A percentile compares a stretch with the other conserved stretches of the same genome.
Conservation (phyloP, 1,140 invertebrate genomes). For the Leptestheria dahalacensis region DNA sequence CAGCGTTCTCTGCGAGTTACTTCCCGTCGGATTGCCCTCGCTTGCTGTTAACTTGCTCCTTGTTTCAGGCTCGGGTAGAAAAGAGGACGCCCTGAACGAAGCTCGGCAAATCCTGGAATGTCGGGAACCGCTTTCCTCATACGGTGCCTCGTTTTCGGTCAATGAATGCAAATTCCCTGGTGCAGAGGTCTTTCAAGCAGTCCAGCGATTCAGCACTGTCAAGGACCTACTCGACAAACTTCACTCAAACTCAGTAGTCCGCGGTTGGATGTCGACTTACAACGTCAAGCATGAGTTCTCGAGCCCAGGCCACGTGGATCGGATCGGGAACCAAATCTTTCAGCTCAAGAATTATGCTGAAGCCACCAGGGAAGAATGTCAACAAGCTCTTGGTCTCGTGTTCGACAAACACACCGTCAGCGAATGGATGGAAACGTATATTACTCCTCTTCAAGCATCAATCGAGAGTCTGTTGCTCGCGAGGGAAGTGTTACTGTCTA, state of each 20-base stretch:
- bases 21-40: constrained; percentile 44
- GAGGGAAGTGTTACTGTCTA: constrained; percentile 17
- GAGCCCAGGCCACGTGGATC: constrained; percentile 28
- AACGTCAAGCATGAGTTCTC: constrained; percentile 27
- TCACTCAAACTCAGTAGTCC: constrained; percentile 22
- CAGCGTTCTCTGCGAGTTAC: constrained; percentile 44
- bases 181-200: constrained; percentile 20
- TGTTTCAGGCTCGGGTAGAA: constrained; percentile 15
- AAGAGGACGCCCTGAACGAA: constrained; percentile 17
- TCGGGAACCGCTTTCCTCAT: too few species aligned
- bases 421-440: constrained; percentile 27
- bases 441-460: constrained; percentile 23
- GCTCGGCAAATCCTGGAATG: constrained; percentile 20
- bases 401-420: constrained; percentile 26
- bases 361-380: constrained; percentile 20
- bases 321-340: constrained; percentile 21
- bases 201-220: constrained; percentile 17
- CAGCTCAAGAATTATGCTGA: constrained; percentile 23
- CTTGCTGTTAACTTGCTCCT: constrained; percentile 27
- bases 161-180: constrained; percentile 26
- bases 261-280: constrained; percentile 28
- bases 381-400: constrained; percentile 22
- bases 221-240: constrained; percentile 18
- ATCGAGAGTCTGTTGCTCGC: constrained; percentile 19
- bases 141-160: constrained; percentile 22